Percentiles rank a stretch among this genome's conserved stretches.
These are phyloP conservation scores for Vimba vimba DNA, from an alignment of 2,113 vertebrate species.

Conservation along the genomic window DNA sequence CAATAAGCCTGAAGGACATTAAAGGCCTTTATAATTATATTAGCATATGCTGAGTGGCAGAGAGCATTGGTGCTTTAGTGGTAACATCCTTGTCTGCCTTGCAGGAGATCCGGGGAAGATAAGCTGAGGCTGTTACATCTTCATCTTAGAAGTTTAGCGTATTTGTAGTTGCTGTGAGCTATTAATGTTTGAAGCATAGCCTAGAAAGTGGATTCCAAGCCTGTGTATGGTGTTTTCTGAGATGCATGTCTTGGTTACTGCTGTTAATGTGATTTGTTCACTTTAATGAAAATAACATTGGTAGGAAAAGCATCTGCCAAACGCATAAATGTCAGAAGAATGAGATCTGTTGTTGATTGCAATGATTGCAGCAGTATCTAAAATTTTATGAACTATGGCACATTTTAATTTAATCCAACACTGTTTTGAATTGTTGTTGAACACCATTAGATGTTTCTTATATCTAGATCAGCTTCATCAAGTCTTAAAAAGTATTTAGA, in stretches of 20 bases:
- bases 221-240: not conserved
- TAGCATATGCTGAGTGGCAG: constrained; percentile 10
- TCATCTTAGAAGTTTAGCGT: not conserved
- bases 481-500: not conserved
- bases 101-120: constrained; percentile 14
- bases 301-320: not conserved
- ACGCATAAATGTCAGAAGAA: not conserved
- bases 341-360: not conserved
- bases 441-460: not conserved
- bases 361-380: not conserved
- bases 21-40: constrained; percentile 19
- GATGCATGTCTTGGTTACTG: not conserved
- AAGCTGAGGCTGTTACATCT: not conserved
- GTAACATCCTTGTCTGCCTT: not conserved
- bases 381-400: not conserved
- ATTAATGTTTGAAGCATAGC: not conserved
- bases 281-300: not conserved
- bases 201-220: not conserved
- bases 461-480: not conserved
- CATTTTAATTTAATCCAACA: not conserved
- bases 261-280: not conserved
- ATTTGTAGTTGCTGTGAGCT: not conserved
- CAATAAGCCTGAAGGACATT: constrained; percentile 11
- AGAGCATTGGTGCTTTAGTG: not conserved
- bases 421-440: not conserved